Evolutionary conservation across 2,797 vertebrate genomes (phyloP).

Genomic region (Hirundo rustica): DNA sequence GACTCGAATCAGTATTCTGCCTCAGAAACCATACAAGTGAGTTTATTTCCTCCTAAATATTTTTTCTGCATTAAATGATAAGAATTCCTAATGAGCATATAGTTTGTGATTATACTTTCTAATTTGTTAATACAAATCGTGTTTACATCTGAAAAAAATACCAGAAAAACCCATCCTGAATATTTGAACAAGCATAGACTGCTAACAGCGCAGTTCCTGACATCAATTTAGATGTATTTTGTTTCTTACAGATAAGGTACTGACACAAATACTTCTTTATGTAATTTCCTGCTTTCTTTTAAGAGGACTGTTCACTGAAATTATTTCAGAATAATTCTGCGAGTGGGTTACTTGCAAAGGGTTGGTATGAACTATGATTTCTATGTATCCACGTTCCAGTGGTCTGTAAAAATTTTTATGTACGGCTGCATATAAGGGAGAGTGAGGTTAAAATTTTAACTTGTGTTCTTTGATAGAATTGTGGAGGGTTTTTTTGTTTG

Average conservation of each 20-base stretch:
- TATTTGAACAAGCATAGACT: not conserved
- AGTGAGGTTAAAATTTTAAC: not conserved
- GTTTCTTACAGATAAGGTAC: not conserved
- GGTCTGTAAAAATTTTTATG: not conserved
- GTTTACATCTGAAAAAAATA: not conserved
- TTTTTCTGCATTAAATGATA: not conserved
- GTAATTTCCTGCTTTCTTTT: not conserved
- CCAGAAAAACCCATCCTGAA: not conserved
- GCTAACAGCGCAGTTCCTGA: not conserved
- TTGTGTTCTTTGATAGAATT: not conserved
- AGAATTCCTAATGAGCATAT: not conserved
- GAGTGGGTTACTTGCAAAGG: not conserved
- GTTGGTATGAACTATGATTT: not conserved
- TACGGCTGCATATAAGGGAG: not conserved
- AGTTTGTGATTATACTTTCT: not conserved
- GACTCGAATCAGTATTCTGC: constrained; percentile 97
- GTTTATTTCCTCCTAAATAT: constrained; percentile 18
- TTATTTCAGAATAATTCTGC: not conserved
- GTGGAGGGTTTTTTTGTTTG: no score
- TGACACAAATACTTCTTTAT: not conserved
- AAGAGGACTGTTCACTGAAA: not conserved
- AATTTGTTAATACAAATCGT: not conserved
- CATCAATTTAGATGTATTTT: not conserved
- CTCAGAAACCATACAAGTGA: constrained; percentile 99
- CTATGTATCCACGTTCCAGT: not conserved